phyloP scores from a whole-genome alignment of 2,113 vertebrate species.

The Amia ocellicauda region DNA sequence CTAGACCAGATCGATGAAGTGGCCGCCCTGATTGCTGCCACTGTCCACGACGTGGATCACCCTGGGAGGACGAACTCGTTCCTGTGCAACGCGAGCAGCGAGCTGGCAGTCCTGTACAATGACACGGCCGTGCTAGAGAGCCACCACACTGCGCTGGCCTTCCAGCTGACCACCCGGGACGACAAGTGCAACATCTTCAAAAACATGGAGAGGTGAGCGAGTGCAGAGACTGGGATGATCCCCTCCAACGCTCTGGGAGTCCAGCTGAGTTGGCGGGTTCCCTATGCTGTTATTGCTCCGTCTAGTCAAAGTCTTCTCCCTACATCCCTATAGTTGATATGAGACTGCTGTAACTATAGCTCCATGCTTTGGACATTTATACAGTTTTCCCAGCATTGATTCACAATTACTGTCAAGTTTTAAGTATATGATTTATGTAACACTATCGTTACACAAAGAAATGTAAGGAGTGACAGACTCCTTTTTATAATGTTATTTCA shows the following conservation, averaged over 20 bases:
- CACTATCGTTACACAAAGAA: too few species aligned
- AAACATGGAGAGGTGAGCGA: constrained; percentile 85
- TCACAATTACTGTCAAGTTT: too few species aligned
- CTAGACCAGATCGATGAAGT: constrained; percentile 87
- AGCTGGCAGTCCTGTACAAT: constrained; percentile 90
- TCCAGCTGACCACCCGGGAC: constrained; percentile 87
- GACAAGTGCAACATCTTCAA: constrained; percentile 96
- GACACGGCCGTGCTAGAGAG: constrained; percentile 92
- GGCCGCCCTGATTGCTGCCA: constrained; percentile 88
- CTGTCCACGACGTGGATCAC: constrained; percentile 92
- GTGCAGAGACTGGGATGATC: not conserved
- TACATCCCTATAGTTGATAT: too few species aligned
- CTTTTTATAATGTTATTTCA: too few species aligned
- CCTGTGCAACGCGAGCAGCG: constrained; percentile 90
- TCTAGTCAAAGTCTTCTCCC: too few species aligned
- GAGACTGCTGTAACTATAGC: too few species aligned
- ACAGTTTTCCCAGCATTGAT: too few species aligned
- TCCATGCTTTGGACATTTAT: too few species aligned
- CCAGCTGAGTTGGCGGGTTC: not conserved
- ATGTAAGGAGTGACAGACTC: too few species aligned
- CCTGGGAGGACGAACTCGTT: constrained; percentile 94
- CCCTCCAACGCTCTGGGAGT: too few species aligned
- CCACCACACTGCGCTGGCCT: constrained; percentile 90
- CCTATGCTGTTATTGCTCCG: too few species aligned
- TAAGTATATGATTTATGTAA: too few species aligned